Conservation (phyloP, 2,113 vertebrate species). For the Cyanoderma ruficeps region DNA sequence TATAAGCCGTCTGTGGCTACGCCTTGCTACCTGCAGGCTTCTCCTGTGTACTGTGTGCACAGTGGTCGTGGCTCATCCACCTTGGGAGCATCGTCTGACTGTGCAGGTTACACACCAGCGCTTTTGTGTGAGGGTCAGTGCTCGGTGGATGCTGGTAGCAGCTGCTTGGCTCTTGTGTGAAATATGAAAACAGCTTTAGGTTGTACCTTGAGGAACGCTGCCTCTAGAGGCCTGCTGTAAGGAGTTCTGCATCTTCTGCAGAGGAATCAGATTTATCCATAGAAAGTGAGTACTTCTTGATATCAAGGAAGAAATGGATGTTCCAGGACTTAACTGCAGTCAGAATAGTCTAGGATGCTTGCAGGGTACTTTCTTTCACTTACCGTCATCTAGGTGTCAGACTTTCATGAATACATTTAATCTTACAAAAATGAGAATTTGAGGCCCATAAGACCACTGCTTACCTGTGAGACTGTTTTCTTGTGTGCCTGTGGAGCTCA, state of each 20-base stretch:
- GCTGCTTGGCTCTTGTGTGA: background rate
- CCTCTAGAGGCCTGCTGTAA: background rate
- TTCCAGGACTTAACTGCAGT: background rate
- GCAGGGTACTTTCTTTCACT: background rate
- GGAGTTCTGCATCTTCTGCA: background rate
- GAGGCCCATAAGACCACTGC: background rate
- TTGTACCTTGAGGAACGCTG: background rate
- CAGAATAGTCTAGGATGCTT: background rate
- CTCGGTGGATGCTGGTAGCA: background rate
- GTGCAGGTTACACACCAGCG: accelerated
- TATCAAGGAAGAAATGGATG: background rate
- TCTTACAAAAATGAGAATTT: background rate
- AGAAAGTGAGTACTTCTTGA: background rate
- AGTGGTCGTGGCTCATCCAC: background rate
- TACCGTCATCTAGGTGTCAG: background rate
- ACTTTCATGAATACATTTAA: background rate
- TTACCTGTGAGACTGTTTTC: background rate
- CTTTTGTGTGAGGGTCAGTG: background rate
- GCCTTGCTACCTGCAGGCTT: background rate
- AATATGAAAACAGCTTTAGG: background rate
- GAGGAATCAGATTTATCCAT: accelerated
- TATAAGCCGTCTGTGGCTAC: accelerated
- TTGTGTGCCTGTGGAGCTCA: background rate
- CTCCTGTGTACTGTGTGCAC: background rate
- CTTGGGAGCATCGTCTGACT: background rate